Conservation (phyloP, 2,888 invertebrate species). For the Odiellus spinosus region DNA sequence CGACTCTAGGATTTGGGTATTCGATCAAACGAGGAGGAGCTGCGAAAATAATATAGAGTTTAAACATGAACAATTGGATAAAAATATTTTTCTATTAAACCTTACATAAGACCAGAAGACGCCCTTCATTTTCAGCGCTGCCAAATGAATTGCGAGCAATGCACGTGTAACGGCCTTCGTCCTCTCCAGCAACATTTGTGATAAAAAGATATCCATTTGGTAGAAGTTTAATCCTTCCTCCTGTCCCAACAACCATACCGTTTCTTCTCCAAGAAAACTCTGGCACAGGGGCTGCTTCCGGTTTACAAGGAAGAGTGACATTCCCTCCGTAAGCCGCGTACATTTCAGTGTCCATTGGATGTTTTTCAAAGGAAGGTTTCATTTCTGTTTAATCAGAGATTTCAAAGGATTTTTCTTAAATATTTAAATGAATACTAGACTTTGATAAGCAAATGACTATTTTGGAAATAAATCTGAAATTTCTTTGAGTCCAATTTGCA, state of each 20-base stretch:
- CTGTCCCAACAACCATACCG: slow-evolving; percentile 32
- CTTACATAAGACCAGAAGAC: slow-evolving; percentile 62
- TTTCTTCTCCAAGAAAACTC: slow-evolving; percentile 80
- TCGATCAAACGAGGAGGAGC: slow-evolving; percentile 30
- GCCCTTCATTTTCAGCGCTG: slow-evolving; percentile 66
- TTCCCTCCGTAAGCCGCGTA: slow-evolving; percentile 83
- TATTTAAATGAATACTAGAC: too few species aligned
- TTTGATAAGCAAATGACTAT: too few species aligned
- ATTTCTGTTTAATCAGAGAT: too few species aligned
- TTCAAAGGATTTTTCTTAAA: too few species aligned
- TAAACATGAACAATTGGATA: not conserved
- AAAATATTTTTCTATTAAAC: slow-evolving; percentile 14
- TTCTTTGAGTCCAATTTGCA: too few species aligned
- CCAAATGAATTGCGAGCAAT: slow-evolving; percentile 69
- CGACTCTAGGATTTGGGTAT: slow-evolving; percentile 45
- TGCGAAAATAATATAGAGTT: slow-evolving; percentile 2
- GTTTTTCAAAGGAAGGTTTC: slow-evolving; percentile 75
- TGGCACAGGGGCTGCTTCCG: slow-evolving; percentile 84
- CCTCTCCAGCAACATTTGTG: slow-evolving; percentile 64
- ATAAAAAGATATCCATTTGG: slow-evolving; percentile 75
- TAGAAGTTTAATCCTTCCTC: slow-evolving; percentile 62
- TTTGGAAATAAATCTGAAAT: too few species aligned
- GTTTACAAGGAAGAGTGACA: slow-evolving; percentile 74
- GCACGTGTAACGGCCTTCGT: slow-evolving; percentile 74
- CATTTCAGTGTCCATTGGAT: slow-evolving; percentile 70